Evolutionary conservation across 2,888 invertebrate genomes (phyloP).

Genomic region (Melitaea athalia): DNA sequence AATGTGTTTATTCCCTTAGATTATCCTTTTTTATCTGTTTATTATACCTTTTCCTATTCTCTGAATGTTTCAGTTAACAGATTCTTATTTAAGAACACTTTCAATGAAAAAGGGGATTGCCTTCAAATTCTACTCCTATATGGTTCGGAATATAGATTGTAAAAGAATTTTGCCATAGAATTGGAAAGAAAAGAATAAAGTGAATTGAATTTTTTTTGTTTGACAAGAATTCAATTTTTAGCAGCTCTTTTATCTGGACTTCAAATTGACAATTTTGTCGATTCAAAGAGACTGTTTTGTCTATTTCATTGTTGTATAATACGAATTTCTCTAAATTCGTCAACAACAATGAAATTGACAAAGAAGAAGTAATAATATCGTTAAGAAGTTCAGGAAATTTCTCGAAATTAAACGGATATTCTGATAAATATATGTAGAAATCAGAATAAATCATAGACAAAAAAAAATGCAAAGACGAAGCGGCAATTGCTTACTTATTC

Average conservation of each 20-base stretch:
- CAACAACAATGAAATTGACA: too few relatives aligned
- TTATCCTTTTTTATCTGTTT: too few relatives aligned
- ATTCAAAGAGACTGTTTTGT: background rate
- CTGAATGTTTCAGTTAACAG: too few relatives aligned
- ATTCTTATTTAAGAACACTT: too few relatives aligned
- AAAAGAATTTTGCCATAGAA: background rate
- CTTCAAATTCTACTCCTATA: background rate
- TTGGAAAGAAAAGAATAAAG: background rate
- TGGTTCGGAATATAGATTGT: background rate
- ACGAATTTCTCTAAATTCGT: background rate
- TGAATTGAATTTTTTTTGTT: background rate
- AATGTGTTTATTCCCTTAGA: too few relatives aligned
- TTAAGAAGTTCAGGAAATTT: background rate
- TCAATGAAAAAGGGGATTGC: background rate
- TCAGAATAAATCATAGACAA: too few relatives aligned
- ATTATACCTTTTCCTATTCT: too few relatives aligned
- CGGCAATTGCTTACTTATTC: too few relatives aligned
- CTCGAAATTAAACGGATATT: background rate
- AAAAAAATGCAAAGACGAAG: too few relatives aligned
- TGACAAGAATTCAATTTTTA: background rate
- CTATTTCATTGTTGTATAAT: background rate
- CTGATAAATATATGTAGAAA: too few relatives aligned
- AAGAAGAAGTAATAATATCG: background rate
- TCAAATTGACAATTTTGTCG: background rate
- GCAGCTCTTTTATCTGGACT: background rate